These are phyloP conservation scores for Recurvirostra avosetta DNA, from an alignment of 2,113 vertebrate genomes.

Conservation along the genomic window DNA sequence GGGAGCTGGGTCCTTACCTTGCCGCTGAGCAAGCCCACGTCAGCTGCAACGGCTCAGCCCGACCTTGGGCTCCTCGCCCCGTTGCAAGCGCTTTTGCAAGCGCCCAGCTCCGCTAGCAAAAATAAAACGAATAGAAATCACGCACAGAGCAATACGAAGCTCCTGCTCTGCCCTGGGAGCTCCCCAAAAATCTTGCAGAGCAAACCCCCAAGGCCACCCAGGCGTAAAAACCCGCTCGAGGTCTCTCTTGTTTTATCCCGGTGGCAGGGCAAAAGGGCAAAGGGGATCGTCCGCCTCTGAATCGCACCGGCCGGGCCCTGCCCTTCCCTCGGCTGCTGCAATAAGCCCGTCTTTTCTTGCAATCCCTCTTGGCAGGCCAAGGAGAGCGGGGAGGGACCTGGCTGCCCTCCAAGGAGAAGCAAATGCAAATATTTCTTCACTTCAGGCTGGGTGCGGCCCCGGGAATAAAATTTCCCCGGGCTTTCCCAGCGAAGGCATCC, in stretches of 20 bases:
- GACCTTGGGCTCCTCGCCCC: neutral
- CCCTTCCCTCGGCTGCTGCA: constrained; percentile 15
- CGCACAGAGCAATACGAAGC: rapidly evolving
- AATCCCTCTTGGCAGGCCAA: constrained; percentile 24
- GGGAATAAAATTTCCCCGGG: neutral
- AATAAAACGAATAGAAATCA: neutral
- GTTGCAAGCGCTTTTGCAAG: neutral
- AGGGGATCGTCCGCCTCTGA: rapidly evolving
- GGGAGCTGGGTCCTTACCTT: neutral
- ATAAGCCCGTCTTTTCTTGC: neutral
- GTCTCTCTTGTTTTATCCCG: neutral
- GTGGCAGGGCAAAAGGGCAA: neutral
- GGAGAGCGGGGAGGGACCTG: constrained; percentile 10
- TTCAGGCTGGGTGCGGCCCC: neutral
- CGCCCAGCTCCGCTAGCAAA: neutral
- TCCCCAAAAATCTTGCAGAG: neutral
- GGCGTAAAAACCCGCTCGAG: rapidly evolving
- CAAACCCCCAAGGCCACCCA: rapidly evolving
- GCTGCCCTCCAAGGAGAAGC: constrained; percentile 52
- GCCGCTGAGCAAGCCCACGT: rapidly evolving
- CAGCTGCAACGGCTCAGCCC: rapidly evolving
- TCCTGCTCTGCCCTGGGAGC: neutral
- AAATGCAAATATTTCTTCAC: constrained; percentile 58
- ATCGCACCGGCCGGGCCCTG: rapidly evolving
- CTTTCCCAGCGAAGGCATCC: neutral